phyloP scores from a whole-genome alignment of 2,113 vertebrate genomes.

The Pica pica region DNA sequence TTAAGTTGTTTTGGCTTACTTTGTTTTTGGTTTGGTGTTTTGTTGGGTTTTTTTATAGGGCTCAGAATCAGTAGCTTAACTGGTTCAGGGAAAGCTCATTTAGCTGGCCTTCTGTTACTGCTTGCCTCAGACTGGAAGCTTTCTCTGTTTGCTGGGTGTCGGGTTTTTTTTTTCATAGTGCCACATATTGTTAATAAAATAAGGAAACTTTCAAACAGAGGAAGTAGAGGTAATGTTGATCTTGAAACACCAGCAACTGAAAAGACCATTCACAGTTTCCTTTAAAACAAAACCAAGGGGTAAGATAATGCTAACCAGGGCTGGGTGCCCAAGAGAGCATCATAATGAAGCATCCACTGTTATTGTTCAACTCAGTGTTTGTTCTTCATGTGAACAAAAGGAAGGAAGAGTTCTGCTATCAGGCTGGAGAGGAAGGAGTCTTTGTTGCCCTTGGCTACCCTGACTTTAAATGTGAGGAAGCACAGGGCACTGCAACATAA shows the following conservation, averaged over 20 bases:
- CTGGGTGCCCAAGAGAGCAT: constrained; percentile 53
- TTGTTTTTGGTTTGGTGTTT: not conserved
- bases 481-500: constrained; percentile 60
- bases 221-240: constrained; percentile 17
- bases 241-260: constrained; percentile 31
- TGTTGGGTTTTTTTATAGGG: not conserved
- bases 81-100: not conserved
- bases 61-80: not conserved
- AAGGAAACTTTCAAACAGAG: constrained; percentile 16
- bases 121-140: not conserved
- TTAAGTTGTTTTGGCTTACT: not conserved
- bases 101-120: not conserved
- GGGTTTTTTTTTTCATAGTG: not conserved
- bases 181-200: constrained; percentile 1
- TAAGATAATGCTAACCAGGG: constrained; percentile 65
- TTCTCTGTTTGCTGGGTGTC: not conserved
- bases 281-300: constrained; percentile 61
- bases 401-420: constrained; percentile 74
- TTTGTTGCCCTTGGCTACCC: constrained; percentile 75
- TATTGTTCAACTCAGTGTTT: constrained; percentile 67
- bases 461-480: constrained; percentile 76
- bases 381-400: constrained; percentile 72
- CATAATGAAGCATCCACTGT: constrained; percentile 55
- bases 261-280: constrained; percentile 60
- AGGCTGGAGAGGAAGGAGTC: constrained; percentile 72